phyloP scores from a whole-genome alignment of 2,113 vertebrate species.

The Coregonus clupeaformis region DNA sequence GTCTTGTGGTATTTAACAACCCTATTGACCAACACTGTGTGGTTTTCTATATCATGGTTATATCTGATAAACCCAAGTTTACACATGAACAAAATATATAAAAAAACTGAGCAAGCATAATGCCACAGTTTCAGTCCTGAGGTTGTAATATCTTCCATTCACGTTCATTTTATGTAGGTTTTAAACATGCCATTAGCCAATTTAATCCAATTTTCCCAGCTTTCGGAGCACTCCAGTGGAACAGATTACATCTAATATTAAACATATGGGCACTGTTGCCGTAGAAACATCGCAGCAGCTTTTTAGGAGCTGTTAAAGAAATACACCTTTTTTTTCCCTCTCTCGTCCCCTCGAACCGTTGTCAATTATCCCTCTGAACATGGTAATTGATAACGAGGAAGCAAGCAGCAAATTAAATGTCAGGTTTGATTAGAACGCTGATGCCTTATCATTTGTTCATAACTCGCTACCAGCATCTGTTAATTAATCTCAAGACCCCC shows the following conservation, averaged over 20 bases:
- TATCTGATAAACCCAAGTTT: constrained; percentile 72
- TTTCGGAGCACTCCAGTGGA: constrained; percentile 78
- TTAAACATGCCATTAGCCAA: constrained; percentile 84
- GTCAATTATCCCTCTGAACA: constrained; percentile 71
- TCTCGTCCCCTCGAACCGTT: constrained; percentile 55
- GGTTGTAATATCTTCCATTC: constrained; percentile 79
- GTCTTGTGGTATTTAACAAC: constrained; percentile 67
- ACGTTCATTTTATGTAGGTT: constrained; percentile 78
- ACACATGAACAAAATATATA: constrained; percentile 57
- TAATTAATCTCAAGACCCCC: constrained; percentile 70
- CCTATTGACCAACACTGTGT: constrained; percentile 68
- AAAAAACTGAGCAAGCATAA: constrained; percentile 49
- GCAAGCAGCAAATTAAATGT: constrained; percentile 78
- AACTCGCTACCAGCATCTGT: constrained; percentile 79
- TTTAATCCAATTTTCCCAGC: constrained; percentile 82
- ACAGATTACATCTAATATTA: constrained; percentile 83
- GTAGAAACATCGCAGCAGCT: constrained; percentile 58
- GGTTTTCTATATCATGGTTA: constrained; percentile 68
- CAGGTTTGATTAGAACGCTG: constrained; percentile 76
- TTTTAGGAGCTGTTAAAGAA: constrained; percentile 65
- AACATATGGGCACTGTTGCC: constrained; percentile 78
- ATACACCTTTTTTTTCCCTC: constrained; percentile 48
- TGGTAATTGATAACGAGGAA: constrained; percentile 75
- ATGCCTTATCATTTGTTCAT: constrained; percentile 81
- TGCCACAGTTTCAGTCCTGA: constrained; percentile 53